These are phyloP conservation scores for Atethmia centrago DNA, from an alignment of 2,888 invertebrate genomes.

Conservation along the genomic window DNA sequence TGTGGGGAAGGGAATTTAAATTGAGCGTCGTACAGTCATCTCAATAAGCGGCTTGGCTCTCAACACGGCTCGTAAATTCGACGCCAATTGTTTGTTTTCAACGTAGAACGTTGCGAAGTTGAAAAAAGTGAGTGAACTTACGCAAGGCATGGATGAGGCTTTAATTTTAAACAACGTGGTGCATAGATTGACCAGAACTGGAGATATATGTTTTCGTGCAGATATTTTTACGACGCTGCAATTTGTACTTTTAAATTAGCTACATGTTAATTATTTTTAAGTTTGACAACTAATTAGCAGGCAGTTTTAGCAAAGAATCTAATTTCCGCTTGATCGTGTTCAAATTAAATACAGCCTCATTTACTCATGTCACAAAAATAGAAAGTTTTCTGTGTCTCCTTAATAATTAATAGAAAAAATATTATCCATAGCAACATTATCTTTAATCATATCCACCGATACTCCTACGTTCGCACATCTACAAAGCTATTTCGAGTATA, in stretches of 20 bases:
- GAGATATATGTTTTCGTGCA: neutral
- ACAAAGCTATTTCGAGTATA: conserved; percentile 69
- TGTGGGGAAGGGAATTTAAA: conserved; percentile 76
- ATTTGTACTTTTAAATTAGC: neutral
- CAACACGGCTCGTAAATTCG: conserved; percentile 83
- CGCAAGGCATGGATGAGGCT: conserved; percentile 63
- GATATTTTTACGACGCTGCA: no score
- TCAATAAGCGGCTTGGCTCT: conserved; percentile 88
- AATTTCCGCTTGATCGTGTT: neutral
- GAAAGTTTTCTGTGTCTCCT: neutral
- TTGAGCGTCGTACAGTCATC: conserved; percentile 79
- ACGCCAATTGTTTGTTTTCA: conserved; percentile 85
- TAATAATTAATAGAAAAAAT: neutral
- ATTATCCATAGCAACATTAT: neutral
- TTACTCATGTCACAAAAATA: neutral
- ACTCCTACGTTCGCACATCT: conserved; percentile 53
- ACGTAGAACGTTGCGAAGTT: conserved; percentile 79
- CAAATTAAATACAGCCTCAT: conserved; percentile 9
- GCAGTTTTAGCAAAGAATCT: neutral
- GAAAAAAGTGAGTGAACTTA: conserved; percentile 66
- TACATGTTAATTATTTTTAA: neutral
- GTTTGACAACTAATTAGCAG: neutral
- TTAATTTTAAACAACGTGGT: neutral
- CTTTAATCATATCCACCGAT: conserved; percentile 16
- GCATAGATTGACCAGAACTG: neutral